Base-by-base conservation (phyloP, 2,797 vertebrate species). In the Cirrhinus mrigala region DNA sequence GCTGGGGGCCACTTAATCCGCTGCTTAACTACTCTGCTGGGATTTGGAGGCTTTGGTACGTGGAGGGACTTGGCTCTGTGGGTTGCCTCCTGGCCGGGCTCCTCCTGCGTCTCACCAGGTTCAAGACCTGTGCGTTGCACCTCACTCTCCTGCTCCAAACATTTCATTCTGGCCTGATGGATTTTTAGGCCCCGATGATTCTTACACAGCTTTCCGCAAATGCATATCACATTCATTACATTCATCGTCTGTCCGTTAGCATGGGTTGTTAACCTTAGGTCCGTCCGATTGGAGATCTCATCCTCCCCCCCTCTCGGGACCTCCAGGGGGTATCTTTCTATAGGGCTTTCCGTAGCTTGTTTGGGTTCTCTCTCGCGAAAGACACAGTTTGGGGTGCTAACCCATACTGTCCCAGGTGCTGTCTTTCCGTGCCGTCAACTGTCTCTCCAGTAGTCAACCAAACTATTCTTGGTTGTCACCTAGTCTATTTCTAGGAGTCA, bases 101-200 rank as follows among this genome's bases (percentile, higher is more conserved):
- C 66, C 66, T 69, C 66, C 29, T 69, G 66, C 33, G 1, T 66
- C 33, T 37, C 29, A 69, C 66, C 29, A 66, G 64, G 24, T 66
- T 66, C 64, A 29, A 1, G 29, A 69, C 16, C 66, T 40, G 33
- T 69, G 33, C 15, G 33, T 69, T 69, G 66, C 29, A 33, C 14
- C 33, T 69, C 16, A 9, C 66, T 9, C 40, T 50, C 29, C 64
- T 15, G n/a, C 50, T 54, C 29, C 29, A 75, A 18, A n/a, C 79
- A 82, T 46, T 33, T 60, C 56, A 87, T 87, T 44, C 56, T 79
- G 50, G 81, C 50, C 81, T 87, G 68, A 46, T 87, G 76, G 74
- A 83, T 87, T 44, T 83, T 87, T 40, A 83, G 66, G 50, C 81
- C 81, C 6, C 11, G 29, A 18, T 3, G 60, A 70, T 83, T 50